Base-by-base conservation (phyloP, 2,113 vertebrate species). In the Centrocercus urophasianus region DNA sequence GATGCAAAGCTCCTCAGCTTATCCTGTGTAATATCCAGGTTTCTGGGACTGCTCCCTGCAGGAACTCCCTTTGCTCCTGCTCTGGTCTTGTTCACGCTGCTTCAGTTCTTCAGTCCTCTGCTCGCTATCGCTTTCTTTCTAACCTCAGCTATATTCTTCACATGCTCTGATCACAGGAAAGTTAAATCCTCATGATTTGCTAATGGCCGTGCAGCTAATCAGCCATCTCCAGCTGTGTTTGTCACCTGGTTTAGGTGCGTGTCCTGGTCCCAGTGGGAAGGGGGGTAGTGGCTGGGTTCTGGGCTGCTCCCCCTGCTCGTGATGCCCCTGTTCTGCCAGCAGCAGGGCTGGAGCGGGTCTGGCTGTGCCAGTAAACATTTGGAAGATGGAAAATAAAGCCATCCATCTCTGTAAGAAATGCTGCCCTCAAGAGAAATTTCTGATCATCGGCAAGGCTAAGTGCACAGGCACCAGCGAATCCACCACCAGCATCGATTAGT, bases 361-460 rank as follows among this genome's bases (percentile, higher is more conserved):
- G 65, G 79, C 73, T 83, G 70, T 70, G 64, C 76, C 82, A 28
- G 78, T 86, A 95, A 94, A 96, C 66, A 75, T 95, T 91, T 88
- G 79, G 82, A 86, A 92, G 88, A 66, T 4, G 36, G 88, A 96
- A 94, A 94, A 87, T 92, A 89, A 95, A 96, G 88, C 81, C 93
- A 96, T 96, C 91, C 83, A 93, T 96, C 95, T 96, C 79, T 75
- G 77, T 95, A 95, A 95, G 91, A 95, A 97, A 95, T 95, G 91
- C 95, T 96, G 91, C 93, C 94, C 93, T 95, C 91, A 92, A 95
- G 96, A 96, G 94, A 95, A 94, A 95, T 96, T 97, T 95, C 90
- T 96, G 87, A 81, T 96, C 83, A 91, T 83, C 96, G 93, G 74
- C 93, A 90, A 80, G 77, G 66, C 93, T 95, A 86, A 97, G 88